Evolutionary conservation across 92 coral and sea anemone genomes (phyloP).

Genomic region (Phenganax marumi): DNA sequence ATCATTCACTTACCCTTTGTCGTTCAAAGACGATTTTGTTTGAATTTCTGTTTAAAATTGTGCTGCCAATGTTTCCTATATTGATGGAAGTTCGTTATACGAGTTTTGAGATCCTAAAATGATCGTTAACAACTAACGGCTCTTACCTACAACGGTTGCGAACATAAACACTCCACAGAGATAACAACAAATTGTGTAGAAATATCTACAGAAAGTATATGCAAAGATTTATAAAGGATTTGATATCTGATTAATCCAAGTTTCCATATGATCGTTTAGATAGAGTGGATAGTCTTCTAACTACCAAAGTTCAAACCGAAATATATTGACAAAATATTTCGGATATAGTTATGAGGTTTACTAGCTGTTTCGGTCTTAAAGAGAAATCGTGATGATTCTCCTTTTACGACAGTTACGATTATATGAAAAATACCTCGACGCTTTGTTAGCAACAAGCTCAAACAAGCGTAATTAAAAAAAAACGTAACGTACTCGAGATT

Average conservation of each 20-base stretch:
- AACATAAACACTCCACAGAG: constrained; percentile 93
- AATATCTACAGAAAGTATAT: constrained; percentile 57
- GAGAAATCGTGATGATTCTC: no score
- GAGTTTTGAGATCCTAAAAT: background rate
- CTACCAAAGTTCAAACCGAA: no score
- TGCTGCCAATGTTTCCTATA: constrained; percentile 85
- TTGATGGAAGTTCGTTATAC: background rate
- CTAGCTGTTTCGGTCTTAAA: no score
- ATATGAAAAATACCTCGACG: no score
- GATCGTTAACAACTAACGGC: background rate
- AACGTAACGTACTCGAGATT: constrained; percentile 68
- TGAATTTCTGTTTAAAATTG: constrained; percentile 89
- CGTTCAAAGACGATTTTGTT: constrained; percentile 82
- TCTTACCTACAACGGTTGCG: constrained; percentile 90
- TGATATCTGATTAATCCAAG: no score
- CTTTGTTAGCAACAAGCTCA: no score
- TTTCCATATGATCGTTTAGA: no score
- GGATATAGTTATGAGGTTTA: no score
- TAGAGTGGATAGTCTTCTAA: no score
- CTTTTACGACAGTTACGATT: background rate
- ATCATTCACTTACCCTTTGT: constrained; percentile 69
- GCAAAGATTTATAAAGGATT: background rate
- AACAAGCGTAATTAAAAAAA: no score
- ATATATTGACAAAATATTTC: no score
- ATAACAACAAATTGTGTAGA: constrained; percentile 90